phyloP scores from a whole-genome alignment of 2,797 vertebrate genomes.

The Acanthornis magna region DNA sequence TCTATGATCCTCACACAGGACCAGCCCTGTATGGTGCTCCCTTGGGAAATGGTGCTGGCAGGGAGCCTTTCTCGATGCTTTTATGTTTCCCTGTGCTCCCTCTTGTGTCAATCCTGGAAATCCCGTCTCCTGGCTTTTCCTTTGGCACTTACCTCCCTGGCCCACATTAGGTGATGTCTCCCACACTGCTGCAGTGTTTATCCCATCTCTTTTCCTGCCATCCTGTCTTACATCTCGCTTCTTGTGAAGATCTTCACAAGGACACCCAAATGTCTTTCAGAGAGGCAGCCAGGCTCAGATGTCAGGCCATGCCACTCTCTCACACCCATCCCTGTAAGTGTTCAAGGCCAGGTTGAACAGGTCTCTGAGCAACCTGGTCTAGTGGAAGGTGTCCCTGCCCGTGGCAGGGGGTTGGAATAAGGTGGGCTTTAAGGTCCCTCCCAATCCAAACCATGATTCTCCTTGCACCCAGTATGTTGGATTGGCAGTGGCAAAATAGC shows the following conservation, averaged over 20 bases:
- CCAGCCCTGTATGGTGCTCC: background rate
- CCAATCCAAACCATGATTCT: background rate
- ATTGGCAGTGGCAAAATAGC: background rate
- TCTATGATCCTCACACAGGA: background rate
- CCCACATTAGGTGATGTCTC: background rate
- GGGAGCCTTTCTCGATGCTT: background rate
- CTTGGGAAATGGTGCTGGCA: background rate
- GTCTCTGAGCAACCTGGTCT: background rate
- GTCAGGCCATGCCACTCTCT: background rate
- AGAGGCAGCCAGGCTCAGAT: background rate
- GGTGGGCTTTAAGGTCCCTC: background rate
- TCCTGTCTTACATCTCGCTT: background rate
- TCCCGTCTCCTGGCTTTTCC: background rate
- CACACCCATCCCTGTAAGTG: background rate
- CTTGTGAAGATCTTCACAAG: background rate
- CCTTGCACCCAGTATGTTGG: fast-evolving
- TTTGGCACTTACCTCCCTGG: background rate
- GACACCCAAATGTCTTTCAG: background rate
- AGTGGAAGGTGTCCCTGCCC: background rate
- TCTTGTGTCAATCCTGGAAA: background rate
- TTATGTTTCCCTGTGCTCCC: background rate
- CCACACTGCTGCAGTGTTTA: background rate
- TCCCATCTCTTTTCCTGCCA: background rate
- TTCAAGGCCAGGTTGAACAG: background rate
- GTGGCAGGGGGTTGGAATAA: background rate